Base-by-base conservation (phyloP, 2,113 vertebrate genomes). In the Phalacrocorax carbo region DNA sequence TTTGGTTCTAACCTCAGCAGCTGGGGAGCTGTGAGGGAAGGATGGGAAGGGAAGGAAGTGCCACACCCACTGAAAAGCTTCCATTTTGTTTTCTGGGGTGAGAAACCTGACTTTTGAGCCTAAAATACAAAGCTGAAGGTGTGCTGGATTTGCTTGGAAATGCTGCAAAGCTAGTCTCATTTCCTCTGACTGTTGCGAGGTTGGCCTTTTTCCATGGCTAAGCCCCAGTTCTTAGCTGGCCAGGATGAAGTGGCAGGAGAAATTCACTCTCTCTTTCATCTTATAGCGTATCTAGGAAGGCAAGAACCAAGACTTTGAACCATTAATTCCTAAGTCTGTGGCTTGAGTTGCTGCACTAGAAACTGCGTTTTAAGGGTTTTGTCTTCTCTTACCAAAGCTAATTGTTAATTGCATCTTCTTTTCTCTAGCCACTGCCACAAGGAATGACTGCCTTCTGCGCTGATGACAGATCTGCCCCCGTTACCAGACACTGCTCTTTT, bases 331-430 rank as follows among this genome's bases (percentile, higher is more conserved):
- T 27, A 62, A 85, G 82, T 75, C 82, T 97, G 54, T 92, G 78
- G 62, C 71, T 93, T 85, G 65, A 94, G 97, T 76, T 94, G 70
- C 60, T 95, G 84, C 82, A 94, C 68, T 32, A 95, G 42, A 70
- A 94, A 64, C 38, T 44, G 16, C 68, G 32, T 62, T 91, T 85
- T 90, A 85, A 88, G 51, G 16, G 18, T 69, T 95, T 90, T 95
- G 86, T 87, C 82, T 94, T 91, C 46, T 93, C 75, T 94, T 96
- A 94, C 93, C 87, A 94, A 96, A 96, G 71, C 91, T 96, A 96
- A 90, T 96, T 96, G 85, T 91, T 96, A 97, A 96, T 97, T 97
- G 90, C 87, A 77, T 90, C 93, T 87, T 94, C 82, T 95, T 93
- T 94, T 82, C 69, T 96, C 38, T 80, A 77, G 73, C 46, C 54